Percentiles rank a stretch among this genome's conserved stretches.
Evolutionary conservation across 2,113 vertebrate species (phyloP).

Genomic region (Ictidomys tridecemlineatus): DNA sequence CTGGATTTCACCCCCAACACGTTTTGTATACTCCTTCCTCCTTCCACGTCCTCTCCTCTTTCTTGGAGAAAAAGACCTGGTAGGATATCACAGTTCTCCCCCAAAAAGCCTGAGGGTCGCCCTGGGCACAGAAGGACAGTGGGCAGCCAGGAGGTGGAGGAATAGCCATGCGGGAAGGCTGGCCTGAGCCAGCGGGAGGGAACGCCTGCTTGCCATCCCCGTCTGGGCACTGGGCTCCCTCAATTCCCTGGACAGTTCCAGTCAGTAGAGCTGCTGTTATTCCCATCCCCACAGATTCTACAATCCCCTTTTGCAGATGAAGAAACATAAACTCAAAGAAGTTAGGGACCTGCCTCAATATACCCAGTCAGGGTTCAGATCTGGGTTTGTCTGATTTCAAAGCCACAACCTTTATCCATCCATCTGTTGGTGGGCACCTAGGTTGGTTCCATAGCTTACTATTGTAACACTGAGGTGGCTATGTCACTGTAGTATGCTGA

Average conservation of each 20-base stretch:
- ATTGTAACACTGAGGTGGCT: too few species aligned
- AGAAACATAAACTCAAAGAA: background rate
- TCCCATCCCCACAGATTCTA: background rate
- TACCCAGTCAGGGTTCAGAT: background rate
- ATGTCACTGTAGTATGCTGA: too few species aligned
- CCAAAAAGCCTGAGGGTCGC: background rate
- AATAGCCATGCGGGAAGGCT: rapidly evolving
- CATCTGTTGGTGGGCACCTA: too few species aligned
- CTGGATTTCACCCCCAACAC: too few species aligned
- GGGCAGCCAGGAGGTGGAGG: rapidly evolving
- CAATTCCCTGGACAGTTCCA: background rate
- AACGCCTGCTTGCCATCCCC: rapidly evolving
- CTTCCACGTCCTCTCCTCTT: background rate
- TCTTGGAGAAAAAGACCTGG: background rate
- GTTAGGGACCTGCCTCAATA: background rate
- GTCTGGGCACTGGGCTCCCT: rapidly evolving
- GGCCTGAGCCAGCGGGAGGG: rapidly evolving
- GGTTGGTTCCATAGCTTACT: too few species aligned
- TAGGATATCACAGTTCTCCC: background rate
- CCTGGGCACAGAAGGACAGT: too few species aligned
- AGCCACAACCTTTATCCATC: background rate
- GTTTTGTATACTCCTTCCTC: background rate
- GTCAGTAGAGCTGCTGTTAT: too few species aligned
- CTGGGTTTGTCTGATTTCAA: background rate
- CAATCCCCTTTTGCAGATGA: background rate